Percentiles rank a stretch among this genome's conserved stretches.
Evolutionary conservation across 2,888 invertebrate species (phyloP).

Genomic region (Hypolimnas misippus): DNA sequence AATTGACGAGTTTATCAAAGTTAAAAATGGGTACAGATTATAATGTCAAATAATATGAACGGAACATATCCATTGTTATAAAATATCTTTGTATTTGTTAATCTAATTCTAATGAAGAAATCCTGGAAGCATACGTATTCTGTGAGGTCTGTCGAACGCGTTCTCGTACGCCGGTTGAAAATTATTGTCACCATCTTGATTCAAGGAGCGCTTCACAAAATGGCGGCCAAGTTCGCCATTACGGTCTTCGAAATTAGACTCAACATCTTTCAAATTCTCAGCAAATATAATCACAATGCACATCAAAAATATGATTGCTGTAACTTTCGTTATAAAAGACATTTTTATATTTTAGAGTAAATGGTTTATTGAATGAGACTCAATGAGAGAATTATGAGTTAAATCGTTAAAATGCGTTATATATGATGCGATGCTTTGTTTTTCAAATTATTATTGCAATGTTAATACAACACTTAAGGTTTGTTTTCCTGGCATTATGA

Average conservation of each 20-base stretch:
- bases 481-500: conserved; percentile 13
- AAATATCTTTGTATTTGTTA: not conserved
- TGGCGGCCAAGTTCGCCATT: conserved; percentile 49
- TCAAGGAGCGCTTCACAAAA: conserved; percentile 59
- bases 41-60: too few species aligned
- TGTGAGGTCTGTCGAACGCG: conserved; percentile 59
- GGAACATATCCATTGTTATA: too few species aligned
- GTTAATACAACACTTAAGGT: not conserved
- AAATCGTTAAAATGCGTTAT: not conserved
- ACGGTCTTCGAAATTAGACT: not conserved
- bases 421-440: not conserved
- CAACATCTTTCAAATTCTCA: conserved; percentile 43
- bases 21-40: too few species aligned
- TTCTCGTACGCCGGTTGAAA: conserved; percentile 52
- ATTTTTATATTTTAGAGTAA: not conserved
- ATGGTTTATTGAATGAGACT: not conserved
- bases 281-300: conserved; percentile 1
- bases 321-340: not conserved
- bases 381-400: not conserved
- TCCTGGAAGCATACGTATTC: conserved; percentile 65
- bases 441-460: conserved; percentile 9
- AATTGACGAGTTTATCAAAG: too few species aligned
- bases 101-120: conserved; percentile 56
- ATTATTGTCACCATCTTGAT: conserved; percentile 51
- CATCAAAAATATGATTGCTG: conserved; percentile 5